Base-by-base conservation (phyloP, 2,888 invertebrate genomes). In the Napeogenes sylphis region DNA sequence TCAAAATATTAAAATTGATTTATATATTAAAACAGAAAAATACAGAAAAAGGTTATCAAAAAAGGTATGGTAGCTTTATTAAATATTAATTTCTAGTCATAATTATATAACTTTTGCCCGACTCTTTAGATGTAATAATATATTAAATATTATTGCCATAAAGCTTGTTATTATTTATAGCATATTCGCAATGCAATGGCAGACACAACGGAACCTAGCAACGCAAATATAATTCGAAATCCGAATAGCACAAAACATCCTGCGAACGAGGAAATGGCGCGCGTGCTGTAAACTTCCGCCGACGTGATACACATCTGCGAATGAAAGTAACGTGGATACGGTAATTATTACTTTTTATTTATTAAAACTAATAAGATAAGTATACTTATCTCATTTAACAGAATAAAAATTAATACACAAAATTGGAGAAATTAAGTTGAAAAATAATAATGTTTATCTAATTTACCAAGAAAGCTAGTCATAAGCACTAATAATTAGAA, bases 201-300 rank as follows among this genome's bases (percentile, higher is more conserved):
- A 64, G 64, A 68, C 63, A 57, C 55, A 67, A 62, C 54, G 66
- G 69, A 68, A 68, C 68, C 69, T 61, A 63, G 61, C 56, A 64
- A 59, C 65, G 60, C 65, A 69, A 69, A 68, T 69, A 56, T 62
- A 62, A 66, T 68, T 67, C 63, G 57, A 66, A 68, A 68, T 68
- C 59, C 59, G 66, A 59, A 63, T 62, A 45, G 63, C 59, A 63
- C 68, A 75, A 85, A 85, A 86, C 85, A 86, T 86, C 85, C 75
- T 76, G 78, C 78, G 73, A 77, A 80, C 78, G 78, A 83, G 87
- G 85, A 87, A 84, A 79, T 79, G 64, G 74, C 71, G 78, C 77
- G 81, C 84, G 83, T 81, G 83, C 80, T 75, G 76, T 82, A 83
- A 83, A 84, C 85, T 85, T 86, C 87, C 87, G 81, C 80, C 71